Base-by-base conservation (phyloP, 1,140 invertebrate genomes). In the Choristoneura fumiferana region DNA sequence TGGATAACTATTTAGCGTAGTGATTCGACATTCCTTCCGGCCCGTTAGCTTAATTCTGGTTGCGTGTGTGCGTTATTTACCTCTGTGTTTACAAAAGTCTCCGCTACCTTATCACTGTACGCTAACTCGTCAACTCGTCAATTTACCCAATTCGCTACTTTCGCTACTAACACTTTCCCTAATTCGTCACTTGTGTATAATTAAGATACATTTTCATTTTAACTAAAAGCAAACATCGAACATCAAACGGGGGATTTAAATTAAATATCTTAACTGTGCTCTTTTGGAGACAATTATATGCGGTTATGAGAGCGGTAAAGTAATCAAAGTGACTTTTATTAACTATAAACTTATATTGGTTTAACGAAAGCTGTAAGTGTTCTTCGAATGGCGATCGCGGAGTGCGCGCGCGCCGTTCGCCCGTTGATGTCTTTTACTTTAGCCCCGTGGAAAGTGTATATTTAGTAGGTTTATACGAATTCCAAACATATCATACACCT, bases 351-450 rank as follows among this genome's bases (percentile, higher is more conserved):
- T 22, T 49, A 18, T 49, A 49, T 49, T 49, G 43, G 43, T 49
- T 49, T 49, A 29, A 49, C 17, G 43, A 33, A 18, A 49, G 43
- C n/a, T 18, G 43, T 49, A 33, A 33, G 29, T 22, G 29, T 49
- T 49, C 17, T 17, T 12, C 18, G 29, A 18, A 49, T 22, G 22
- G 29, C 18, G 18, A 5, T 5, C 40, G 17, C 15, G 15, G 29
- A 33, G 15, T 36, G 35, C 36, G 17, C 56, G 37, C 38, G 38
- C 17, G 55, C 17, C 36, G 12, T 22, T 18, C 10, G 75, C 81
- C 73, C 84, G 84, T 87, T 87, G 84, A 87, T 82, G 82, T 87
- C 84, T 87, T 87, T 87, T 84, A 73, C 81, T 79, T 71, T 67
- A 80, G 71, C 43, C 43, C n/a, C 10, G 18, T 49, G 10, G 17